These are phyloP conservation scores for Yponomeuta malinellus DNA, from an alignment of 2,888 invertebrate genomes.

Conservation along the genomic window DNA sequence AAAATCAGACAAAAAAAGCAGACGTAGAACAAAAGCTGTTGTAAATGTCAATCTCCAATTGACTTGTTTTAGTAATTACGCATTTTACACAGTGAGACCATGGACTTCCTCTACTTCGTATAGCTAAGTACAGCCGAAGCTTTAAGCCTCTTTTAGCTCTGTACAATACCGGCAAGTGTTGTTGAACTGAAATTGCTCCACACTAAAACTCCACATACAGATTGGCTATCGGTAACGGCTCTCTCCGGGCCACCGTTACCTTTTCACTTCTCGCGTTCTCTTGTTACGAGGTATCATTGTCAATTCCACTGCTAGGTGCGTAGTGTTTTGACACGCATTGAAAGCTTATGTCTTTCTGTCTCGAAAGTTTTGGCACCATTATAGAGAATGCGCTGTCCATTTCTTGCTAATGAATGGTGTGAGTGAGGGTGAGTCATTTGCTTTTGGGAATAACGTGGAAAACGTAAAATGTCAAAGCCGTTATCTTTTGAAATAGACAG, in stretches of 20 bases:
- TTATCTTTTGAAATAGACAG: neutral
- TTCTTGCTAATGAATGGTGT: neutral
- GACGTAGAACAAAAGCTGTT: no score
- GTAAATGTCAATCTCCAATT: no score
- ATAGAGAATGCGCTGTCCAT: neutral
- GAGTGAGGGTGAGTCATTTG: neutral
- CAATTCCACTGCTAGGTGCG: neutral
- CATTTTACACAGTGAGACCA: no score
- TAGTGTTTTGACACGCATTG: neutral
- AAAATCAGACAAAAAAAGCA: no score
- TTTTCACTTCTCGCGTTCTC: neutral
- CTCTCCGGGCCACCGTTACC: neutral
- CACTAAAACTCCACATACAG: neutral
- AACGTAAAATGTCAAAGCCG: neutral
- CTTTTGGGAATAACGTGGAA: neutral
- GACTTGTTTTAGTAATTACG: no score
- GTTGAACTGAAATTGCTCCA: neutral
- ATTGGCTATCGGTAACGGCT: neutral
- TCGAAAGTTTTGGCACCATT: neutral
- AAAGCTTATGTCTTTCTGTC: neutral
- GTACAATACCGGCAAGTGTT: neutral
- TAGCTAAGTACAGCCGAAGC: no score
- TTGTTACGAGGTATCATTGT: neutral
- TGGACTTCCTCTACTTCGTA: no score
- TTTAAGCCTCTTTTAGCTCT: no score